These are phyloP conservation scores for Tyto alba DNA, from an alignment of 2,113 vertebrate species.

Conservation along the genomic window DNA sequence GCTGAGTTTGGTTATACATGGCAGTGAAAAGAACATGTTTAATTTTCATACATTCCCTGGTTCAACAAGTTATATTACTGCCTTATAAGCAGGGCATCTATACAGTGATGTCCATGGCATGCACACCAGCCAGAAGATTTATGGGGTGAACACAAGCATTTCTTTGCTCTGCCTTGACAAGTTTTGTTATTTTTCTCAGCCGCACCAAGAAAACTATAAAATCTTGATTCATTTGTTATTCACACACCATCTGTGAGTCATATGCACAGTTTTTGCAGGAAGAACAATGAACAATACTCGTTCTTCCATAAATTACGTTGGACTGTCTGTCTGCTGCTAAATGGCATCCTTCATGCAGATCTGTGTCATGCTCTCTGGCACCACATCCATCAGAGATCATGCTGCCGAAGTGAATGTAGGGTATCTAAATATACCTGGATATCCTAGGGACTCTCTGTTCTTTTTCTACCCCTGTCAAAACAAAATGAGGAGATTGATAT, in stretches of 20 bases:
- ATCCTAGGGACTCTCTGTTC: not conserved
- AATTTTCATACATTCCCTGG: not conserved
- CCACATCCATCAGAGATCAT: not conserved
- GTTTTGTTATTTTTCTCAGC: not conserved
- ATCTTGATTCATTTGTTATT: not conserved
- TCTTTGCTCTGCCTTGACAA: not conserved
- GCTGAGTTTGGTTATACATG: not conserved
- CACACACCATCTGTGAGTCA: not conserved
- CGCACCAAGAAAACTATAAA: not conserved
- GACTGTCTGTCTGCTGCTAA: not conserved
- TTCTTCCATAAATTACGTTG: not conserved
- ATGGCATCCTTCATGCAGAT: not conserved
- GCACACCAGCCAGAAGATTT: not conserved
- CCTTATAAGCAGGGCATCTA: not conserved
- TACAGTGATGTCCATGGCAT: not conserved
- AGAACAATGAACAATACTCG: not conserved
- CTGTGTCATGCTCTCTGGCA: not conserved
- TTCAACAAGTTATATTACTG: not conserved
- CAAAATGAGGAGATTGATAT: not conserved
- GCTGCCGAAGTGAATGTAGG: not conserved
- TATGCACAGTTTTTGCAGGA: not conserved
- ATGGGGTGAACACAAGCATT: not conserved
- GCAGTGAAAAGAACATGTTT: not conserved
- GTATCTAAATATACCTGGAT: not conserved
- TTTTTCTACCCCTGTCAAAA: not conserved